Evolutionary conservation across 2,797 vertebrate genomes (phyloP).

Genomic region (Pterois miles): DNA sequence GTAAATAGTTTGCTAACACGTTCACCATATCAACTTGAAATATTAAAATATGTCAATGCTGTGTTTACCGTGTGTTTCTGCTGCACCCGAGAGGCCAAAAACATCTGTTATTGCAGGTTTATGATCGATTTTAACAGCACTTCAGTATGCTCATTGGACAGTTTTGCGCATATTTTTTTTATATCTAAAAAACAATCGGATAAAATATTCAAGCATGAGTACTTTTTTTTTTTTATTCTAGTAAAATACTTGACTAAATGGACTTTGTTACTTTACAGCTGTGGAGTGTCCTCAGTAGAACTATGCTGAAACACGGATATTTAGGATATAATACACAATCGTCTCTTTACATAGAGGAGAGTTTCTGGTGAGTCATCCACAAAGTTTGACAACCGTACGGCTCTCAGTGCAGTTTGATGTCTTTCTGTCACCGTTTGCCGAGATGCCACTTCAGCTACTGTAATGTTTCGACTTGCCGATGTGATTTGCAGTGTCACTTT

Average conservation of each 20-base stretch:
- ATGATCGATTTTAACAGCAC: not conserved
- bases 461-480: not conserved
- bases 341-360: not conserved
- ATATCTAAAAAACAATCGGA: not conserved
- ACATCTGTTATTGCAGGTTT: not conserved
- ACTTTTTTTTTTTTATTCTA: not conserved
- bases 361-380: not conserved
- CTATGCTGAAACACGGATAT: not conserved
- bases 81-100: not conserved
- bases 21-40: too few species aligned
- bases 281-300: not conserved
- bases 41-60: not conserved
- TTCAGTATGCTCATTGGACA: not conserved
- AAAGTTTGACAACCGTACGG: not conserved
- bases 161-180: not conserved
- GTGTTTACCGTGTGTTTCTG: not conserved
- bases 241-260: not conserved
- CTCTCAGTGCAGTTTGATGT: not conserved
- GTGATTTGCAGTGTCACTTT: slow-evolving; percentile 3
- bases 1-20: not conserved
- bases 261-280: not conserved
- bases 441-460: not conserved
- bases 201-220: not conserved
- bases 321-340: not conserved
- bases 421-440: not conserved